Evolutionary conservation across 2,888 invertebrate species (phyloP), one percentile per base, ranked within the genome.

Genomic region (Stenoptilia bipunctidactyla): DNA sequence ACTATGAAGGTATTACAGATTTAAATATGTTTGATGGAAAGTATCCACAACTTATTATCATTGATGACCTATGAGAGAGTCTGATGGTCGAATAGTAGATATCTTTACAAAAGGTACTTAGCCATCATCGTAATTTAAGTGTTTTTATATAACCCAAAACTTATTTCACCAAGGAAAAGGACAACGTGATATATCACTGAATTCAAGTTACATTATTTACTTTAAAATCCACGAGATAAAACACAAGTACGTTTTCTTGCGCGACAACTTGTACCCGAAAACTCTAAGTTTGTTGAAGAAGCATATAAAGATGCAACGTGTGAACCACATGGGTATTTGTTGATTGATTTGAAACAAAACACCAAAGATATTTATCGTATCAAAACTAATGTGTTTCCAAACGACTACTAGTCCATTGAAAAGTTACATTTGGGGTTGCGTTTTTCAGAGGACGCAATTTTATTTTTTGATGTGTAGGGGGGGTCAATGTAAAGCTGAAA

Each of bases 51-150:
- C 46, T 56, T 12, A 15, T 55, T 4, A 54, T 56, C 36, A 54
- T 55, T 36, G 53, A 55, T 49, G 55, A 53, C 39, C 43, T n/a
- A 58, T 56, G 55, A 53, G 53, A 40, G 56, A 56, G 45, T 49
- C 50, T 15, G 50, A 53, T 49, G 52, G 55, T 6, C 41, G 55
- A 1, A 41, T 58, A 25, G 53, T 53, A 5, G 52, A 52, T 46
- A 53, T 54, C 25, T 53, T 54, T 39, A 49, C 50, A 10, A 52
- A 51, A 46, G 47, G 48, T 2, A n/a, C n/a, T n/a, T n/a, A 51
- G 47, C 40, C 48, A 51, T 41, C 54, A 58, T 25, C 40, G 55
- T 39, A 55, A 56, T 39, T 45, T n/a, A n/a, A n/a, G n/a, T n/a
- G n/a, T n/a, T n/a, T n/a, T n/a, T 53, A 53, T 15, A 50, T 55